phyloP scores from a whole-genome alignment of 2,888 invertebrate species.

The Machimus rusticus region DNA sequence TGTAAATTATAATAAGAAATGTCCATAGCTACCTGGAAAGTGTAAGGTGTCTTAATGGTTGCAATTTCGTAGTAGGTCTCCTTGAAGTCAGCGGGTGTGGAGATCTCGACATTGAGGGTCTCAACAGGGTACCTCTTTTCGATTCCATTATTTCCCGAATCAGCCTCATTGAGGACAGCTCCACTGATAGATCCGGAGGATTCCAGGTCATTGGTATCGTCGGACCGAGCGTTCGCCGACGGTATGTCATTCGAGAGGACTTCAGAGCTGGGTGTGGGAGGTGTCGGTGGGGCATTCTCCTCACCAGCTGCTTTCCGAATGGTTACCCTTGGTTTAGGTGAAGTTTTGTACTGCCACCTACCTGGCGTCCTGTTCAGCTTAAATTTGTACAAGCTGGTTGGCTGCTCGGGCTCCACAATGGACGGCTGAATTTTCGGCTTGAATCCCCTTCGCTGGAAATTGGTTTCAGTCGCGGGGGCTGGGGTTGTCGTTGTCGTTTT shows the following conservation, averaged over 20 bases:
- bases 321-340: slow-evolving; percentile 83
- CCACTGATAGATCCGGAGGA: slow-evolving; percentile 75
- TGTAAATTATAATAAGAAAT: background rate
- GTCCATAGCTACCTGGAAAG: slow-evolving; percentile 76
- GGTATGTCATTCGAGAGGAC: slow-evolving; percentile 55
- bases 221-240: slow-evolving; percentile 67
- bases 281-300: slow-evolving; percentile 57
- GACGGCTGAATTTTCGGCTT: slow-evolving; percentile 72
- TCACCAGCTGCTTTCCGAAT: slow-evolving; percentile 72
- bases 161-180: slow-evolving; percentile 69
- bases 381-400: slow-evolving; percentile 78
- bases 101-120: slow-evolving; percentile 87
- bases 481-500: slow-evolving; percentile 52
- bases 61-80: slow-evolving; percentile 90
- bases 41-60: slow-evolving; percentile 88
- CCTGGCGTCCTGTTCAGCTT: slow-evolving; percentile 84
- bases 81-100: slow-evolving; percentile 84
- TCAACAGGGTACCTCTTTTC: slow-evolving; percentile 72
- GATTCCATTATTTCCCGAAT: slow-evolving; percentile 69
- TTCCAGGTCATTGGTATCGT: slow-evolving; percentile 71
- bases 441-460: slow-evolving; percentile 69
- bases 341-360: slow-evolving; percentile 90
- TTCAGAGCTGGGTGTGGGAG: slow-evolving; percentile 52
- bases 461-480: slow-evolving; percentile 52
- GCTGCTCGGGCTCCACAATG: slow-evolving; percentile 64